A percentile compares a stretch with the other conserved stretches of the same genome.
Evolutionary conservation across 1,140 invertebrate genomes (phyloP).

Genomic region (Geopemphigus sp.): DNA sequence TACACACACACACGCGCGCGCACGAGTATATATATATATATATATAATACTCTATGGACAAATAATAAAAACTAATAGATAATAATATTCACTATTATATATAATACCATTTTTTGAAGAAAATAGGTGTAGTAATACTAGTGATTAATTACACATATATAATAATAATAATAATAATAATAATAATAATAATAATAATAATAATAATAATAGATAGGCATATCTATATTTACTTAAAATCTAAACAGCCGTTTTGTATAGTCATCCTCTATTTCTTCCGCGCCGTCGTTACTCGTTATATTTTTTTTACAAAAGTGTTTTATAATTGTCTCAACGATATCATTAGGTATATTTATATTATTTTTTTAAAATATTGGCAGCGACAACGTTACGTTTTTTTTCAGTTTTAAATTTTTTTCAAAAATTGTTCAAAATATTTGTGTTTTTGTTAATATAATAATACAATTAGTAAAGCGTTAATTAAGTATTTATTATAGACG

Average conservation of each 20-base stretch:
- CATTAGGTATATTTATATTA: not conserved
- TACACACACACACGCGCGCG: no score
- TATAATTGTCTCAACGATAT: conserved; percentile 2
- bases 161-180: conserved; percentile 41
- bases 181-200: conserved; percentile 15
- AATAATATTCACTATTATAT: conserved; percentile 15
- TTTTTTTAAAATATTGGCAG: not conserved
- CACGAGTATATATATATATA: no score
- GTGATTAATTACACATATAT: not conserved
- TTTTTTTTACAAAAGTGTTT: not conserved
- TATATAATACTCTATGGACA: not conserved
- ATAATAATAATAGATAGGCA: conserved; percentile 9
- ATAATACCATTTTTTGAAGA: no score
- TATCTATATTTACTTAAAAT: conserved; percentile 12
- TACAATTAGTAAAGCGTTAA: conserved; percentile 44
- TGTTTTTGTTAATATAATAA: not conserved
- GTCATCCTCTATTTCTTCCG: not conserved
- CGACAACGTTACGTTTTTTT: conserved; percentile 17
- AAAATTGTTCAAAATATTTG: no score
- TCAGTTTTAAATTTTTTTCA: conserved; percentile 6
- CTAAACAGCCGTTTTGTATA: conserved; percentile 36
- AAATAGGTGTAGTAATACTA: no score
- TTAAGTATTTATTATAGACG: conserved; percentile 39
- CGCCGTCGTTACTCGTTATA: not conserved
- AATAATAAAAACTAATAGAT: conserved; percentile 24